These are phyloP conservation scores for Liodrosophila aerea DNA, from an alignment of 2,888 invertebrate genomes.

Conservation along the genomic window DNA sequence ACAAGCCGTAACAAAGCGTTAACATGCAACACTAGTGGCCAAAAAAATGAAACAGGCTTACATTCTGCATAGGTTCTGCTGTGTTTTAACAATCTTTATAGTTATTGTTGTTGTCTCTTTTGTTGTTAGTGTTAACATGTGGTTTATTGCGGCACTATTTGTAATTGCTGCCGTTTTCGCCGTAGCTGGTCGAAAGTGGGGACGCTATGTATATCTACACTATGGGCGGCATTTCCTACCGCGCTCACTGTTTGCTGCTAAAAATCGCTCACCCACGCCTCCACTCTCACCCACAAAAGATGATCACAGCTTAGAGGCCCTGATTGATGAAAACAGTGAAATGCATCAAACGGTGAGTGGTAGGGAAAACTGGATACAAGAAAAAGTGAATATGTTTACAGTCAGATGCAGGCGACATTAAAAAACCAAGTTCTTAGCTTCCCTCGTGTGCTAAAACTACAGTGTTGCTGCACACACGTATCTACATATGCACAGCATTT, in stretches of 20 bases:
- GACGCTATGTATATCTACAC: slow-evolving; percentile 79
- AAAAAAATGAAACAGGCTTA: slow-evolving; percentile 20
- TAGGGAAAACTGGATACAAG: background rate
- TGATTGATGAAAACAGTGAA: slow-evolving; percentile 80
- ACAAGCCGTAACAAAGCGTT: slow-evolving; percentile 54
- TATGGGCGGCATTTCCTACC: slow-evolving; percentile 80
- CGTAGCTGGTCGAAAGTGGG: slow-evolving; percentile 80
- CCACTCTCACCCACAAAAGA: slow-evolving; percentile 79
- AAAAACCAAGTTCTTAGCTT: background rate
- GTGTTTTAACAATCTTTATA: too few species aligned
- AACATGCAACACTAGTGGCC: slow-evolving; percentile 50
- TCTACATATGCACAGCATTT: too few species aligned
- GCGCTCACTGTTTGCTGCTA: slow-evolving; percentile 72
- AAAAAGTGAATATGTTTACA: too few species aligned
- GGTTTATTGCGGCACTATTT: slow-evolving; percentile 74
- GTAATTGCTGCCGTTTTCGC: slow-evolving; percentile 62
- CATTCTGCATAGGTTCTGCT: too few species aligned
- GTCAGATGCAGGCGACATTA: too few species aligned
- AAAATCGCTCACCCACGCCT: slow-evolving; percentile 81
- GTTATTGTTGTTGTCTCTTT: background rate
- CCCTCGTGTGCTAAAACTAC: too few species aligned
- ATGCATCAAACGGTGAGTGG: slow-evolving; percentile 82
- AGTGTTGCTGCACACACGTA: too few species aligned
- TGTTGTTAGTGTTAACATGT: slow-evolving; percentile 69
- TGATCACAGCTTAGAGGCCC: slow-evolving; percentile 79